Percentiles rank a stretch among this genome's conserved stretches.
Conservation (phyloP, 2,888 invertebrate species). For the Xanthostigma xanthostigma region DNA sequence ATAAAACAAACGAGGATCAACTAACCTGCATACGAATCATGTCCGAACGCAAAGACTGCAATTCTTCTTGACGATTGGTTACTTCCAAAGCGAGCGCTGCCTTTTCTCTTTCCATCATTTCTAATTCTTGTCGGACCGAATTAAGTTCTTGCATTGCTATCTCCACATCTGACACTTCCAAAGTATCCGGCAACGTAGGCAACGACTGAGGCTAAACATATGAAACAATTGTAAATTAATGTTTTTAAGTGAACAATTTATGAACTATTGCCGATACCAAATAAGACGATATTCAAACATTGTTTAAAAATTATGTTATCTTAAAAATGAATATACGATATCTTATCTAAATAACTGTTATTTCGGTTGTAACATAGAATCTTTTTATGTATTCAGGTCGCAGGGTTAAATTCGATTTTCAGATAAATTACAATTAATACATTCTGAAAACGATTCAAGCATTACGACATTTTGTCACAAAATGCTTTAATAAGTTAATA, state of each 20-base stretch:
- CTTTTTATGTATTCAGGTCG: too few species aligned
- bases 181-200: slow-evolving; percentile 8
- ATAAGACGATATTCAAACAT: not conserved
- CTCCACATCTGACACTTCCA: slow-evolving; percentile 13
- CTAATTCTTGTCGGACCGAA: slow-evolving; percentile 44
- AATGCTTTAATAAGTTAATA: too few species aligned
- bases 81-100: slow-evolving; percentile 48
- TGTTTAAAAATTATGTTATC: too few species aligned
- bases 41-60: slow-evolving; percentile 50
- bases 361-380: too few species aligned
- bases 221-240: too few species aligned
- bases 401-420: too few species aligned
- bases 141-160: slow-evolving; percentile 46
- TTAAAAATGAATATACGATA: too few species aligned
- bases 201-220: slow-evolving; percentile 5
- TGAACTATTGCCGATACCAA: not conserved
- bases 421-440: too few species aligned
- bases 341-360: too few species aligned
- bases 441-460: too few species aligned
- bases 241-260: not conserved
- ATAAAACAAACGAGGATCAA: slow-evolving; percentile 3
- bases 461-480: too few species aligned
- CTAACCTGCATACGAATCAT: slow-evolving; percentile 53
- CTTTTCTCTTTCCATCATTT: slow-evolving; percentile 48
- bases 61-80: slow-evolving; percentile 48